phyloP scores from a whole-genome alignment of 2,888 invertebrate species.

The Dyspetes luteomarginatus region DNA sequence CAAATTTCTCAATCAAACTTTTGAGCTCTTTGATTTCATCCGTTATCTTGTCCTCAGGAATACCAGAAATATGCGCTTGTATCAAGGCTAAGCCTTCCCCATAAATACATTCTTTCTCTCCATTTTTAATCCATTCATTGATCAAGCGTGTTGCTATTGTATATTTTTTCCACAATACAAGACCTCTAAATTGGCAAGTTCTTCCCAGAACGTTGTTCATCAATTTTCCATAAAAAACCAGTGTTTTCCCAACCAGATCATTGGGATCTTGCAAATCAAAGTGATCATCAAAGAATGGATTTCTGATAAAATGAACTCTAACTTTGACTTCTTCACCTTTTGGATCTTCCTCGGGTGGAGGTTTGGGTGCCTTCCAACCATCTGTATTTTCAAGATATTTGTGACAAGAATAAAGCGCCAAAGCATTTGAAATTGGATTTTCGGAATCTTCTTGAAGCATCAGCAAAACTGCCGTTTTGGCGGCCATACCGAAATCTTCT shows the following conservation, averaged over 20 bases:
- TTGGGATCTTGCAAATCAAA: slow-evolving; percentile 91
- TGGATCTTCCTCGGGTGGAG: slow-evolving; percentile 76
- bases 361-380: slow-evolving; percentile 84
- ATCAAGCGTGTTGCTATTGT: slow-evolving; percentile 83
- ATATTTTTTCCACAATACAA: slow-evolving; percentile 88
- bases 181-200: slow-evolving; percentile 88
- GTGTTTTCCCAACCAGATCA: slow-evolving; percentile 92
- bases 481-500: slow-evolving; percentile 89
- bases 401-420: slow-evolving; percentile 91
- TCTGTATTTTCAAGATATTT: slow-evolving; percentile 87
- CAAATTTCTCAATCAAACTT: slow-evolving; percentile 70
- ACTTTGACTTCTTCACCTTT: slow-evolving; percentile 89
- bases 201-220: slow-evolving; percentile 84
- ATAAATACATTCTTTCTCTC: slow-evolving; percentile 76
- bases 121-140: slow-evolving; percentile 72
- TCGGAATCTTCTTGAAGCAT: slow-evolving; percentile 96
- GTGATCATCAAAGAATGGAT: slow-evolving; percentile 94
- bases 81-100: slow-evolving; percentile 82
- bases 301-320: slow-evolving; percentile 91
- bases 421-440: slow-evolving; percentile 88
- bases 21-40: slow-evolving; percentile 81
- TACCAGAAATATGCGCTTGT: slow-evolving; percentile 78
- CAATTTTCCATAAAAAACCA: slow-evolving; percentile 86
- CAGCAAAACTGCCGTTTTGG: slow-evolving; percentile 89
- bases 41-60: slow-evolving; percentile 77